Base-by-base conservation (phyloP, 2,888 invertebrate species). In the Drosophila vallismaia region DNA sequence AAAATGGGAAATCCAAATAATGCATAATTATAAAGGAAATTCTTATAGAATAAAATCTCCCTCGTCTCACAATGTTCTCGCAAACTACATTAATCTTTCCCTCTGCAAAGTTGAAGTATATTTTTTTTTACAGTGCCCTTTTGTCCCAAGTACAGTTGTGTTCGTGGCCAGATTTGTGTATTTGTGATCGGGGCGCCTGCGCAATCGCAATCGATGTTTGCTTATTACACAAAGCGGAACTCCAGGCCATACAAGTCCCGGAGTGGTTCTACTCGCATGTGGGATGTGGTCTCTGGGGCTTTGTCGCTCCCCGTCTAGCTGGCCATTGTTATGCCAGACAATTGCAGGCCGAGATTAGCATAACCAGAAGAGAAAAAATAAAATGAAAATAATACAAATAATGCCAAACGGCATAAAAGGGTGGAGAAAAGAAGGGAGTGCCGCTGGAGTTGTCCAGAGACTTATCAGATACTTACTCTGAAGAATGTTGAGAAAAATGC, bases 171-270 rank as follows among this genome's bases (percentile, higher is more conserved):
- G 19, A 14, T 38, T 14, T 12, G 19, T 29, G 38, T 56, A 10
- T 48, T 38, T 60, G 55, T 46, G 57, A 63, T 19, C 44, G 36
- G 44, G 14, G 53, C 59, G 71, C 57, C 72, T 67, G 70, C 54
- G 66, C 71, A 77, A 70, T 71, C 67, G 58, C 66, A 46, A 67
- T 71, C 70, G 60, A 70, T 60, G 60, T 71, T 60, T 70, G 71
- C 53, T 59, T 70, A 71, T 62, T 56, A 62, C 70, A 56, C 51
- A 71, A 62, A 71, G 70, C 70, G 70, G 70, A 70, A 70, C 70
- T 70, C 70, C 60, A 70, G 54, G 48, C 60, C 60, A 66, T 64
- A 44, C 57, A 53, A 58, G 57, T 64, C 52, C 66, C 64, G 46
- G 36, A 70, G 54, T 46, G 46, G 28, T 55, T 62, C 55, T 62